Conservation (phyloP, 2,888 invertebrate genomes). For the Noctua pronuba region DNA sequence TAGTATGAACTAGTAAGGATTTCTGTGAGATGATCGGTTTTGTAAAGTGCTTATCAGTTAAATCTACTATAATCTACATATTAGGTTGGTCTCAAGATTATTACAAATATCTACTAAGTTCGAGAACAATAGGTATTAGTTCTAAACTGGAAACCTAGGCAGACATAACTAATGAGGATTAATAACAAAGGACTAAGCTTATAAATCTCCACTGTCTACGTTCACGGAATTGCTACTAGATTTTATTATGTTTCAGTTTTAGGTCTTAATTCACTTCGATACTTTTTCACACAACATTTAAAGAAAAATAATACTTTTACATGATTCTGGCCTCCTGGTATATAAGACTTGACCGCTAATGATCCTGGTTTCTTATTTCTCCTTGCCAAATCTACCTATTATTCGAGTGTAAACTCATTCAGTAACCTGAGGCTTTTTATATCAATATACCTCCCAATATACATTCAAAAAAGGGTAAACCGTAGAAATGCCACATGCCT, state of each 20-base stretch:
- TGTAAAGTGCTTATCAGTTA: not conserved
- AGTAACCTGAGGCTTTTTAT: not conserved
- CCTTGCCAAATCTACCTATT: too few relatives aligned
- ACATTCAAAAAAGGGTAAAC: not conserved
- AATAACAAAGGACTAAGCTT: not conserved
- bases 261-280: not conserved
- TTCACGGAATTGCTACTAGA: not conserved
- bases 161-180: not conserved
- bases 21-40: slow-evolving; percentile 12
- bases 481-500: not conserved
- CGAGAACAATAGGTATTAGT: slow-evolving; percentile 1
- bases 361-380: not conserved
- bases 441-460: not conserved
- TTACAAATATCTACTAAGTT: not conserved
- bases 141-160: not conserved
- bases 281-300: not conserved
- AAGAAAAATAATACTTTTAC: not conserved
- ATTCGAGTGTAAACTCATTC: not conserved
- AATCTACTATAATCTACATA: not conserved
- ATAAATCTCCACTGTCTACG: not conserved
- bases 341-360: not conserved
- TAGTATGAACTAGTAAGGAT: too few relatives aligned
- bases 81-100: not conserved
- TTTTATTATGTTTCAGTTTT: not conserved
- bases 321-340: not conserved